Percentiles rank a stretch among this genome's conserved stretches.
phyloP scores from a whole-genome alignment of 2,113 vertebrate genomes.

The Corythoichthys haematopterus region DNA sequence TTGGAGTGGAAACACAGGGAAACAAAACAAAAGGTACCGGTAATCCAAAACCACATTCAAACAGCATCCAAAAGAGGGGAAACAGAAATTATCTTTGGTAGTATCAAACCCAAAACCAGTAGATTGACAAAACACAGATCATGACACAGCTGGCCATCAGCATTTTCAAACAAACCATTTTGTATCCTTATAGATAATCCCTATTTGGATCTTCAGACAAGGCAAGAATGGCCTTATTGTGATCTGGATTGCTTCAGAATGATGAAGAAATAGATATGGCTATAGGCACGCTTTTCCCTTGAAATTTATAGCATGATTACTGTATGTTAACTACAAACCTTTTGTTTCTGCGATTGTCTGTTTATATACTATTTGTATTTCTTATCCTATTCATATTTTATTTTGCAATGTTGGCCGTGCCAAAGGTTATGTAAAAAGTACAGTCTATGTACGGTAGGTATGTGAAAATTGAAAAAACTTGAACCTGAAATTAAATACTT shows the following conservation, averaged over 20 bases:
- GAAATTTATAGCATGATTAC: neutral
- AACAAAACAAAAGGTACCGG: no score
- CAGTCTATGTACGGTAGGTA: neutral
- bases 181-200: constrained; percentile 23
- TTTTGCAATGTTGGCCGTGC: neutral
- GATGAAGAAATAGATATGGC: constrained; percentile 5
- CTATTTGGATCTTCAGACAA: constrained; percentile 1
- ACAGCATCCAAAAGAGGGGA: no score
- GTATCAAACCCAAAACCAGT: no score
- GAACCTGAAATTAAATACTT: neutral
- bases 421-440: neutral
- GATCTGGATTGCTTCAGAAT: constrained; percentile 29
- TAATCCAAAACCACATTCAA: no score
- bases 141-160: neutral
- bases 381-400: neutral
- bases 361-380: neutral
- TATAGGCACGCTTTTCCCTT: neutral
- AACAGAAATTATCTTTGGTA: no score
- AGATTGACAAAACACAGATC: no score
- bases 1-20: no score
- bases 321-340: neutral
- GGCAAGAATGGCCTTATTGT: constrained; percentile 6
- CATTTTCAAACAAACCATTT: constrained; percentile 46
- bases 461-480: neutral
- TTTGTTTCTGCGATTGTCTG: neutral